Base-by-base conservation (phyloP, 2,797 vertebrate species). In the Ceyx erithaca region DNA sequence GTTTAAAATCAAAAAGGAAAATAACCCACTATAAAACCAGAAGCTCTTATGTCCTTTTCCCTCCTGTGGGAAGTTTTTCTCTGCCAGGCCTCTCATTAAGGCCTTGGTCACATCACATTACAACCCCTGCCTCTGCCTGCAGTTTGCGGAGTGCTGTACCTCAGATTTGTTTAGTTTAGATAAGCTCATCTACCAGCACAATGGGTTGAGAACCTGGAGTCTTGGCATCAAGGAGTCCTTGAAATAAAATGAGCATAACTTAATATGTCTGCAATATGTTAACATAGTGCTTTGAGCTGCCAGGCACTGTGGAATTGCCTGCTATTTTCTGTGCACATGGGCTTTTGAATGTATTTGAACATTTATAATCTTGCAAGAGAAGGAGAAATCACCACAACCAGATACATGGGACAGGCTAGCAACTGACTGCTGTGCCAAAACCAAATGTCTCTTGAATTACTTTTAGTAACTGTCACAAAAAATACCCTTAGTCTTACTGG, bases 291-390 rank as follows among this genome's bases (percentile, higher is more conserved):
- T 48, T 37, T 31, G 72, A 57, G 69, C 66, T 55, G 31, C 20
- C 9, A 5, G 43, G 66, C 30, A 8, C 25, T 41, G 12, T 49
- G 40, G 20, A 83, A 88, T 14, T 22, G 31, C 10, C 30, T 81
- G 70, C 4, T 70, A 76, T 90, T 89, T 85, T 90, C 70, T 89
- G 90, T 88, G 55, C 22, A 67, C 84, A 86, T 46, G 21, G 23
- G 4, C 22, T 78, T 78, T 91, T 76, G 59, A 31, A 2, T n/a
- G 20, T 61, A 61, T 55, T 45, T 81, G 26, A 69, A 43, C 31
- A 37, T 57, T 81, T 90, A 67, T 82, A 84, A n/a, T 19, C 79
- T 83, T 58, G 14, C 28, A 82, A 57, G 69, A 79, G 55, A 59
- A 89, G 28, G 28, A 69, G 45, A 84, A 79, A 7, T 55, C 40